These are phyloP conservation scores for Lepidocyrtinus sp. DNA, from an alignment of 2,888 invertebrate genomes.

Conservation along the genomic window DNA sequence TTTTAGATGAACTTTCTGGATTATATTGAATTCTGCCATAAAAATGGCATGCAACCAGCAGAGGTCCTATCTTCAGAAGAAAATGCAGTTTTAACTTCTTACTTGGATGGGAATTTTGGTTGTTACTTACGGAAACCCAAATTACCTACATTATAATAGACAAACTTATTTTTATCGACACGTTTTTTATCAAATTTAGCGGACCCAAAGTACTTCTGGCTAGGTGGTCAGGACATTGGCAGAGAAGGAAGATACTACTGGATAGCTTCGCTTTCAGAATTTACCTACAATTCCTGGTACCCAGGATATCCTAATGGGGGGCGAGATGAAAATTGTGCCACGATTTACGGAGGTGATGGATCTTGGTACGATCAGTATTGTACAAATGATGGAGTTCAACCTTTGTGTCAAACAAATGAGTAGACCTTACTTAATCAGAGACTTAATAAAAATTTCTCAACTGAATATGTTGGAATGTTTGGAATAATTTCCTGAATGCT, in stretches of 20 bases:
- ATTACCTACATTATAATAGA: not conserved
- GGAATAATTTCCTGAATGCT: too few species aligned
- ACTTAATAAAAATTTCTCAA: not conserved
- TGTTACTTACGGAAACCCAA: not conserved
- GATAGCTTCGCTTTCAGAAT: conserved; percentile 91
- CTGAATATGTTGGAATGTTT: not conserved
- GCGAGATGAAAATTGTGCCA: conserved; percentile 42
- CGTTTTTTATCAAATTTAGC: conserved; percentile 3
- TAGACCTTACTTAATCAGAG: too few species aligned
- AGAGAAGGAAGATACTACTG: conserved; percentile 94
- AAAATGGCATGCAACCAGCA: conserved; percentile 32
- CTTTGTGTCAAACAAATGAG: conserved; percentile 35
- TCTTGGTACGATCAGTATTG: conserved; percentile 50
- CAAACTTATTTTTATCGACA: not conserved
- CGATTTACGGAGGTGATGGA: conserved; percentile 46
- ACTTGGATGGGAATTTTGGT: conserved; percentile 43
- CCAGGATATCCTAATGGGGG: conserved; percentile 48
- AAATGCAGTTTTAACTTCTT: conserved; percentile 23
- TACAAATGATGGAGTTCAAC: conserved; percentile 36
- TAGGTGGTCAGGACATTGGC: conserved; percentile 83
- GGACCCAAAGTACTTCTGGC: conserved; percentile 76
- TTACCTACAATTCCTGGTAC: conserved; percentile 76
- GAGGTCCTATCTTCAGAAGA: conserved; percentile 27
- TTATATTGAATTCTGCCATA: conserved; percentile 40
- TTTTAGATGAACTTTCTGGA: conserved; percentile 41